Evolutionary conservation across 2,888 invertebrate genomes (phyloP).

Genomic region (Agonopterix alstromeriana): DNA sequence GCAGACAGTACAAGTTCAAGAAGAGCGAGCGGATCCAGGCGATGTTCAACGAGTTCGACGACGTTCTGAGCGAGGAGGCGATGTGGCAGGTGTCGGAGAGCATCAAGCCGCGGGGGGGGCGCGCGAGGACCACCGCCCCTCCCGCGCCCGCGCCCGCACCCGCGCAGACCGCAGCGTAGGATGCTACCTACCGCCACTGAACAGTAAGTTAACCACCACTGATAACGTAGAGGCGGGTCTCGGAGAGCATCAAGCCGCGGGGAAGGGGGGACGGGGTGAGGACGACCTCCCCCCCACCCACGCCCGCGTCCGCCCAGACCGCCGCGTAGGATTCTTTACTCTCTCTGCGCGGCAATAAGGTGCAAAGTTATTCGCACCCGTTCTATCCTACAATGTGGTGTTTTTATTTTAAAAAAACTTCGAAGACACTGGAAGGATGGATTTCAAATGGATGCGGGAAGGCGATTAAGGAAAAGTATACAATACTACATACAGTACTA

Average conservation of each 20-base stretch:
- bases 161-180: constrained; percentile 12
- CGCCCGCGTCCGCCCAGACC: constrained; percentile 18
- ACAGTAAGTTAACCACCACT: too few species aligned
- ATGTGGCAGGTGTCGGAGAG: constrained; percentile 99
- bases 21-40: constrained; percentile 95
- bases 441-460: too few species aligned
- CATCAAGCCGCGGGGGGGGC: constrained; percentile 92
- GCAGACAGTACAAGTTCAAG: constrained; percentile 93
- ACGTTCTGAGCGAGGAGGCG: constrained; percentile 96
- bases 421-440: too few species aligned
- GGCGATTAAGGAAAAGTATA: too few species aligned
- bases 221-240: constrained; percentile 95
- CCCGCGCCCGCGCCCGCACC: constrained; percentile 20
- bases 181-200: too few species aligned
- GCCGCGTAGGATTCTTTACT: constrained; percentile 11
- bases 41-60: constrained; percentile 98
- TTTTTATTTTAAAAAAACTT: too few species aligned
- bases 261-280: constrained; percentile 66
- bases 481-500: too few species aligned
- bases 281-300: constrained; percentile 21
- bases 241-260: constrained; percentile 96
- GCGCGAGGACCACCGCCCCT: constrained; percentile 50
- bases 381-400: too few species aligned
- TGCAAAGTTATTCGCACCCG: too few species aligned
- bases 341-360: too few species aligned